Evolutionary conservation across 2,113 vertebrate species (phyloP), one percentile per base, ranked within the genome.

Genomic region (Scopus umbretta): DNA sequence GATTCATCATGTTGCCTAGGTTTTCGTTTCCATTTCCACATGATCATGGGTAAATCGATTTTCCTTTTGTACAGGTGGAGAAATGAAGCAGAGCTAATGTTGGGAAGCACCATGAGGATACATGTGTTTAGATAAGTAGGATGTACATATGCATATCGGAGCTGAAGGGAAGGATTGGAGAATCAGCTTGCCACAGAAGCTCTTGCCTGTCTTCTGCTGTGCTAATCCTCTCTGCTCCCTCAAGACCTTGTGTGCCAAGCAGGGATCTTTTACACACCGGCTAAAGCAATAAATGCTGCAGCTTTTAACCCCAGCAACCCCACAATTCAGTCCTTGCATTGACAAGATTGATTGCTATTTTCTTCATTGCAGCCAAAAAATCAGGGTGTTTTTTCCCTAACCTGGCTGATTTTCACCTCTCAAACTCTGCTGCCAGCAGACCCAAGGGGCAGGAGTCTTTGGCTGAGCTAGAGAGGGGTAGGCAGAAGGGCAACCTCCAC

Each of bases 211-310:
- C 23, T 80, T 68, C 55, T 43, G n/a, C 55, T 22, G 4, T 32
- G 55, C 17, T 38, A 34, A 26, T 30, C 29, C 38, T 58, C 29
- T 38, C 38, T 21, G 29, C 32, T 56, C 12, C 36, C 36, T 63
- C 0, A 0, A 40, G 29, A 23, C 38, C 29, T 25, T 1, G 0
- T 10, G 18, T 34, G 22, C 29, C 26, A 73, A 29, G 49, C 55
- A 40, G 36, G 34, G 23, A 40, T 42, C 62, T 68, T 34, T 50
- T 55, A 38, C 32, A 52, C 8, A 14, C 21, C 43, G 65, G 22
- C 29, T 63, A 53, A 80, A 47, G 34, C 55, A 71, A 32, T 12
- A 62, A 62, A 40, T 7, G 5, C 34, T 30, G 45, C 45, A 71
- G 56, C n/a, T 85, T 76, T 75, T 65, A 65, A 61, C 30, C 13